Conservation (phyloP, 2,113 vertebrate species). For the Thermophis baileyi region DNA sequence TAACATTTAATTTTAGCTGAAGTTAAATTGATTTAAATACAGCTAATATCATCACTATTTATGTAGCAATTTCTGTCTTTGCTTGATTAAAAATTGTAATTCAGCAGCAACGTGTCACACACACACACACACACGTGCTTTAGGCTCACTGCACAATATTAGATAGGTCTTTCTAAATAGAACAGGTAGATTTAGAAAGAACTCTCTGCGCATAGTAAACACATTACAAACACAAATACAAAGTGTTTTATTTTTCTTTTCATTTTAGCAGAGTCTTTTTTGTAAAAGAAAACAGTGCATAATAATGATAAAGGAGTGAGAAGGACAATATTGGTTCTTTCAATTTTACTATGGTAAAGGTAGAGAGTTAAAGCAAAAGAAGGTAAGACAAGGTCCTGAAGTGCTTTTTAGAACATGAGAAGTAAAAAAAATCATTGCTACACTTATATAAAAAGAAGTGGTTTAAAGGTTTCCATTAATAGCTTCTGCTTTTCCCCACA, state of each 20-base stretch:
- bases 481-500: not conserved
- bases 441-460: not conserved
- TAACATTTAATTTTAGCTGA: not conserved
- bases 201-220: not conserved
- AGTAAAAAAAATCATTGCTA: not conserved
- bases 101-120: not conserved
- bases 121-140: not conserved
- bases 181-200: not conserved
- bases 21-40: not conserved
- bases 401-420: not conserved
- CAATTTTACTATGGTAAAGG: not conserved
- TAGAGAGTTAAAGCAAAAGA: not conserved
- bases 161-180: not conserved
- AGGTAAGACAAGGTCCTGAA: not conserved
- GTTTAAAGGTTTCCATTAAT: not conserved
- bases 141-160: not conserved
- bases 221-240: not conserved
- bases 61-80: not conserved
- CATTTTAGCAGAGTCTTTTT: not conserved
- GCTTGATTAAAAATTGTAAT: not conserved
- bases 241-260: not conserved
- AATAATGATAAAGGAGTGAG: not conserved
- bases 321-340: not conserved
- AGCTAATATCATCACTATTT: not conserved
- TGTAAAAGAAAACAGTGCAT: not conserved